These are phyloP conservation scores for Gopherus flavomarginatus DNA, from an alignment of 2,113 vertebrate species.

Conservation along the genomic window DNA sequence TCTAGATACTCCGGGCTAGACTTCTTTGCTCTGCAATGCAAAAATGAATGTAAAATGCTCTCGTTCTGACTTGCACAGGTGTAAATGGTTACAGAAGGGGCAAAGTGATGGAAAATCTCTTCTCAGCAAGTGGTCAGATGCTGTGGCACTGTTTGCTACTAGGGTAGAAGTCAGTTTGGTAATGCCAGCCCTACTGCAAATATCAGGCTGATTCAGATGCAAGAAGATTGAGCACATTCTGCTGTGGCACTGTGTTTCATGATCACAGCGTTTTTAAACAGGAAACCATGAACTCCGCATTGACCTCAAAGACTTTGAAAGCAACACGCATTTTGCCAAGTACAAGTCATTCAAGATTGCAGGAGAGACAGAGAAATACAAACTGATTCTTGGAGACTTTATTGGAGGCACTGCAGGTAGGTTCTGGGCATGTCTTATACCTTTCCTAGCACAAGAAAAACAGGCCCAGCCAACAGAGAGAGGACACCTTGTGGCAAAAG, in stretches of 20 bases:
- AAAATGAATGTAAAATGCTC: background rate
- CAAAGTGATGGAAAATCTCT: background rate
- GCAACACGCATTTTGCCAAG: background rate
- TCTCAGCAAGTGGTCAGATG: background rate
- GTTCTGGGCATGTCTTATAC: background rate
- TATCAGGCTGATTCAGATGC: background rate
- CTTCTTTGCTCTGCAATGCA: background rate
- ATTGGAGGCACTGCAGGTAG: background rate
- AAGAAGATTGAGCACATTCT: background rate
- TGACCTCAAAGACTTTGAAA: slow-evolving; percentile 11
- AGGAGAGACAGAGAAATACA: background rate
- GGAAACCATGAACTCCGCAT: background rate
- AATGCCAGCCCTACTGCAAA: background rate
- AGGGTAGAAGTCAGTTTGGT: background rate
- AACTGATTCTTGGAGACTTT: background rate
- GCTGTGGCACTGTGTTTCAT: background rate
- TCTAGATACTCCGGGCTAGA: background rate
- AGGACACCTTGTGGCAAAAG: background rate
- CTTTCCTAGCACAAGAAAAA: background rate
- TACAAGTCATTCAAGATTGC: background rate
- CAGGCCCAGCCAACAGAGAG: background rate
- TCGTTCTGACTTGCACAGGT: background rate
- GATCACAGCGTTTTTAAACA: background rate
- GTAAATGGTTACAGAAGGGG: background rate
- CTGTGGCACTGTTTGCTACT: background rate